Evolutionary conservation across 2,888 invertebrate genomes (phyloP), one percentile per base, ranked within the genome.

Genomic region (Fabriciana adippe): DNA sequence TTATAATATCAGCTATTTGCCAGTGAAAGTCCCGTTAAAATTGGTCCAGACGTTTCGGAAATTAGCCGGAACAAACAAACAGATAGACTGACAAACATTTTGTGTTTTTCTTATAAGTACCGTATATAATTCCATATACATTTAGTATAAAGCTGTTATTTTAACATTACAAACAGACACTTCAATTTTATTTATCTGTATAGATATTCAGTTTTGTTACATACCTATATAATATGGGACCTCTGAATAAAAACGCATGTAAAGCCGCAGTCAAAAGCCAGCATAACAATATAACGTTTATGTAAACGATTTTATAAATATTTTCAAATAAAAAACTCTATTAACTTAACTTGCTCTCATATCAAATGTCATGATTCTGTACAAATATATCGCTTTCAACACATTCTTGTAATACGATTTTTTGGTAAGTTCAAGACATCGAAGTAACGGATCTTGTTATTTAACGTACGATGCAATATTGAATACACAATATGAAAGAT

Each of bases 381-480:
- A n/a, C 13, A n/a, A 59, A 59, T 26, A n/a, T 48, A 59, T 48
- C n/a, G 14, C 48, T 48, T 48, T 47, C 47, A 26, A 57, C 47
- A 3, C n/a, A 26, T 48, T 48, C 26, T 48, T 11, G 59, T 21
- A 21, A 35, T 35, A 6, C 11, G 11, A 26, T 59, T 48, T 48
- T 35, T 41, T 11, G 35, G 35, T 41, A 41, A 41, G 11, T 41
- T 31, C n/a, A 48, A 59, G 59, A 48, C n/a, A 59, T 48, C 21
- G 47, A 59, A 48, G 48, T 59, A 59, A 48, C 59, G 48, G 59
- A 15, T n/a, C 47, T 59, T 59, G 48, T 13, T 26, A 4, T 47
- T 47, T 26, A 48, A n/a, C 26, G 47, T 59, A 48, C 1, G 11
- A 47, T 2, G n/a, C n/a, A 11, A 21, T n/a, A 57, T 57, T 13